These are phyloP conservation scores for Melikaiella ostensackeni DNA, from an alignment of 2,888 invertebrate species.

Conservation along the genomic window DNA sequence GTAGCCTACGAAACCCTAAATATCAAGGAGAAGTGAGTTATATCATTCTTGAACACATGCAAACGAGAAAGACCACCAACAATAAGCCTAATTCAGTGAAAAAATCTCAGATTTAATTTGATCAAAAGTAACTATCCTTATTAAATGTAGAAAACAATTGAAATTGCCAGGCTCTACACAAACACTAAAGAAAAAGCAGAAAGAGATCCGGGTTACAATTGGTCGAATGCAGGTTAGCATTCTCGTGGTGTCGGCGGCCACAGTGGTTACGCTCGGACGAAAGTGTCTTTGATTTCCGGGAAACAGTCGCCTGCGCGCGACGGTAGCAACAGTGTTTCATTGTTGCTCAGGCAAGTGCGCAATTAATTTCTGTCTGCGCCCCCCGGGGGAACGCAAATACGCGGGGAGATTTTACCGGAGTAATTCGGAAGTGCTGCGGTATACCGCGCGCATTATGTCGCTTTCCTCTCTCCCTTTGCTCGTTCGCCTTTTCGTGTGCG, in stretches of 20 bases:
- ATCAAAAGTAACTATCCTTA: neutral
- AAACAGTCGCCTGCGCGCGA: slow-evolving; percentile 53
- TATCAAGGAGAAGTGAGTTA: too few species aligned
- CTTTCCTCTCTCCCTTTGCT: slow-evolving; percentile 59
- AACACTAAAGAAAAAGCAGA: slow-evolving; percentile 6
- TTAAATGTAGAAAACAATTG: neutral
- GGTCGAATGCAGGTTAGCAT: slow-evolving; percentile 51
- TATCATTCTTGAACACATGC: too few species aligned
- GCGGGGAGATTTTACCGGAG: slow-evolving; percentile 70
- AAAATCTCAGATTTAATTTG: too few species aligned
- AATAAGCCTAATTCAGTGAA: too few species aligned
- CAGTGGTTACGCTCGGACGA: slow-evolving; percentile 56
- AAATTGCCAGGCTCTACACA: neutral
- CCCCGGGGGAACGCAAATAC: slow-evolving; percentile 69
- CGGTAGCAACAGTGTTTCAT: slow-evolving; percentile 63
- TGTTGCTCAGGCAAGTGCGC: slow-evolving; percentile 70
- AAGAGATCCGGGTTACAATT: slow-evolving; percentile 45
- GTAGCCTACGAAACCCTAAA: too few species aligned
- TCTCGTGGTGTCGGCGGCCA: slow-evolving; percentile 43
- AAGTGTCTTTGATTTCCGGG: slow-evolving; percentile 67
- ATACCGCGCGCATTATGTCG: slow-evolving; percentile 72
- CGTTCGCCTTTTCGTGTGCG: slow-evolving; percentile 57
- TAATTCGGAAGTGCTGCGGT: slow-evolving; percentile 74
- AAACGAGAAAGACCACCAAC: too few species aligned
- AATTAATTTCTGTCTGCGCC: slow-evolving; percentile 72